A percentile compares a stretch with the other conserved stretches of the same genome.
Evolutionary conservation across 2,113 vertebrate species (phyloP).

Genomic region (Sylvia atricapilla): DNA sequence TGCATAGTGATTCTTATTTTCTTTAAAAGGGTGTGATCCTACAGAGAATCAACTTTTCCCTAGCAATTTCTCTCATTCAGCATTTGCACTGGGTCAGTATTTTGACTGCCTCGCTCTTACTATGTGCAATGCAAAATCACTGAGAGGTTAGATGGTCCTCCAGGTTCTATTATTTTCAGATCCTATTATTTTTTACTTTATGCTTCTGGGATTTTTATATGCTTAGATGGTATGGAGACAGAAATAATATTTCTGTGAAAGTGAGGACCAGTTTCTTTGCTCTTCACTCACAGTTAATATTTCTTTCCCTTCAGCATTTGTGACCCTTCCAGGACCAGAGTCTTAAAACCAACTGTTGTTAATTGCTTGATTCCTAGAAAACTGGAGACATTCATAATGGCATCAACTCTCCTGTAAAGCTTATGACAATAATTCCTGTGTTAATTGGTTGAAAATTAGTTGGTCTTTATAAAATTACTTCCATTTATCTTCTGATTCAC

Average conservation of each 20-base stretch:
- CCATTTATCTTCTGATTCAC: neutral
- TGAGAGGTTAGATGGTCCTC: neutral
- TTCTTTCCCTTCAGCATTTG: neutral
- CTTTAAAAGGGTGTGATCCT: neutral
- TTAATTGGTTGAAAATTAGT: neutral
- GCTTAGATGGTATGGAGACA: neutral
- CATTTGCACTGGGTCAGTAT: neutral
- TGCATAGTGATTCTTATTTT: neutral
- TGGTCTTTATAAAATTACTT: neutral
- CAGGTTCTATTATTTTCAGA: neutral
- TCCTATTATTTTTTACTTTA: neutral
- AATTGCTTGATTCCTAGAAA: neutral
- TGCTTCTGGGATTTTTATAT: neutral
- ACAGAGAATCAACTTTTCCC: neutral
- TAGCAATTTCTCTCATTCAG: neutral
- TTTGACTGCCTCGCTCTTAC: neutral
- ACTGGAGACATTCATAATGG: neutral
- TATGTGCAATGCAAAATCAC: neutral
- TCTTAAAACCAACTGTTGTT: neutral
- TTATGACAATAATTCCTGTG: neutral
- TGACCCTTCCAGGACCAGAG: neutral
- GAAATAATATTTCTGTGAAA: neutral
- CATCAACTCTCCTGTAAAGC: neutral
- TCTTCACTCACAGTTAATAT: neutral
- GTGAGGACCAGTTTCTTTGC: neutral